Evolutionary conservation across 2,113 vertebrate species (phyloP), one percentile per base, ranked within the genome.

Genomic region (Dissostichus mawsoni): DNA sequence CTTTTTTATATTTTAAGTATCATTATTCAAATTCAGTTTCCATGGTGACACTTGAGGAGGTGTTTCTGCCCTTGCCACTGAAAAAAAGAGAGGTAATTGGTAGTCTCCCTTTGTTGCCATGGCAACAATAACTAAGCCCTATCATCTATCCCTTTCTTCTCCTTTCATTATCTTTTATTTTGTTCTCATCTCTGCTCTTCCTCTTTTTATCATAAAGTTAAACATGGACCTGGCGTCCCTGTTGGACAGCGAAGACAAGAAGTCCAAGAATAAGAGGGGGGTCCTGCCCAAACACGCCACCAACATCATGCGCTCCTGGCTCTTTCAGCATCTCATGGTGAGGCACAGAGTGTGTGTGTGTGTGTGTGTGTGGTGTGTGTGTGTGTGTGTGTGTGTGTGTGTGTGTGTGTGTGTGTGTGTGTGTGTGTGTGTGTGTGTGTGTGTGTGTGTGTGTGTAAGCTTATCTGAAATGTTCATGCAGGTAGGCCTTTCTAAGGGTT

Each of bases 321-420:
- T 99, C 92, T 99, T 99, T 94, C 98, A 99, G 90, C 98, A 99
- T 88, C 97, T 99, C 93, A 99, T 99, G 98, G 98, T 99, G 94
- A 96, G 97, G 55, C 25, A 11, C 12, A 51, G 17, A 2, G 63
- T 50, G 63, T n/a, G 61, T 55, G 47, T 50, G 48, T 47, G 13
- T 41, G 36, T 41, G 36, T 41, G 36, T 41, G 36, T 41, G 36
- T 41, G 36, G 33, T 33, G 33, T 33, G 33, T 33, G 16, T 11
- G 55, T 23, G 56, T 58, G 45, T 77, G 50, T 33, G 1, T 51
- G 20, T 36, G 13, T 71, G 17, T 13, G 20, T 59, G 58, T 62
- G 58, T 16, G 25, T 29, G 25, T 29, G 25, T 29, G 25, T 29
- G 25, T 29, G 25, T 3, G 25, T 29, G 25, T 29, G 25, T 29